A percentile compares a stretch with the other conserved stretches of the same genome.
Conservation (phyloP, 2,113 vertebrate species). For the Oxyruncus cristatus region DNA sequence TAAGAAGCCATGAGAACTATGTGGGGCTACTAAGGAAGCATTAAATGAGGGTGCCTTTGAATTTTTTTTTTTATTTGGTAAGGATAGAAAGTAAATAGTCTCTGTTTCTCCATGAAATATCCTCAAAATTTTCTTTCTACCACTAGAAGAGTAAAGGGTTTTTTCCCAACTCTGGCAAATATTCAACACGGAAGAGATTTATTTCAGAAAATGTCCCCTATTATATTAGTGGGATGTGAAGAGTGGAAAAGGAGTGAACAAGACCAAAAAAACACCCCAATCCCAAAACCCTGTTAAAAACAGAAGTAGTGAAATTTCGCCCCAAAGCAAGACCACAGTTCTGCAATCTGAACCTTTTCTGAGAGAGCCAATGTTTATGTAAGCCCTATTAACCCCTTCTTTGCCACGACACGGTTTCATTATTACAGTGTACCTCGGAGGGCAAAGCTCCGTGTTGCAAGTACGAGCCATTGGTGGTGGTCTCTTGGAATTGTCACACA, state of each 20-base stretch:
- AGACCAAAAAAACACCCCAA: not conserved
- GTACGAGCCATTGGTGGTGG: conserved; percentile 78
- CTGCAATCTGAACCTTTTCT: not conserved
- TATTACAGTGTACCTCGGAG: conserved; percentile 76
- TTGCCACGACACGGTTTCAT: not conserved
- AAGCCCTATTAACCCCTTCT: conserved; percentile 1
- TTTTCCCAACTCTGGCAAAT: not conserved
- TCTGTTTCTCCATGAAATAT: not conserved
- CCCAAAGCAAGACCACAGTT: not conserved
- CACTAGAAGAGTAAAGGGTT: not conserved
- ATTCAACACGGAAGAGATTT: not conserved
- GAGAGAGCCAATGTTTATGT: not conserved
- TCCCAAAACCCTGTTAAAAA: not conserved
- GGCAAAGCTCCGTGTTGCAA: conserved; percentile 84
- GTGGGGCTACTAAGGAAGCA: not conserved
- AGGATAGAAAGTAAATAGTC: not conserved
- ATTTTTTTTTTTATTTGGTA: not conserved
- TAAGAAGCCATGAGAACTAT: not conserved
- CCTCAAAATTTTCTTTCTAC: not conserved
- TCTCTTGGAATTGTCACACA: conserved; percentile 77
- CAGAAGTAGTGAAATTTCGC: conserved; percentile 19
- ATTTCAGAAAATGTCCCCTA: conserved; percentile 23
- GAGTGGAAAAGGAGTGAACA: conserved; percentile 13
- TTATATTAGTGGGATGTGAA: conserved; percentile 4
- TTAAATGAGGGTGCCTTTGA: not conserved